A percentile compares a stretch with the other conserved stretches of the same genome.
phyloP scores from a whole-genome alignment of 2,888 invertebrate genomes.

The Caenorhabditis sulstoni region DNA sequence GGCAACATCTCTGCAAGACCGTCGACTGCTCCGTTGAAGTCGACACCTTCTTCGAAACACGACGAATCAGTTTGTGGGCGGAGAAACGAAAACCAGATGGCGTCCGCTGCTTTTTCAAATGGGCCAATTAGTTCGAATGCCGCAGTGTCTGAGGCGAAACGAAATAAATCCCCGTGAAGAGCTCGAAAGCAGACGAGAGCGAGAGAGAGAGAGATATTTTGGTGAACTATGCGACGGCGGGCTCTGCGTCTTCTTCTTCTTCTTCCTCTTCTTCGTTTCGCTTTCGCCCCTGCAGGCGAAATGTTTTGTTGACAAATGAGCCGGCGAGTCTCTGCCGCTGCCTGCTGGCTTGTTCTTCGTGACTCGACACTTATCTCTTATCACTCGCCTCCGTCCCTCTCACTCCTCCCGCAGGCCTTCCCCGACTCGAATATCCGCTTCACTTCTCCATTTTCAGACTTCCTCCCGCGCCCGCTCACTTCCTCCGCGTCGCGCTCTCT shows the following conservation, averaged over 20 bases:
- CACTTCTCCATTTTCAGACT: neutral
- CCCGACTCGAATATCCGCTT: neutral
- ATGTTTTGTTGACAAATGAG: constrained; percentile 37
- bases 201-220: constrained; percentile 3
- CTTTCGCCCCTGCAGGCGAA: constrained; percentile 1
- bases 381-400: constrained; percentile 31
- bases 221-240: neutral
- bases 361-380: constrained; percentile 42
- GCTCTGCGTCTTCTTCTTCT: no score
- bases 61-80: no score
- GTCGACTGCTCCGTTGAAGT: neutral
- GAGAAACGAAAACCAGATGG: no score
- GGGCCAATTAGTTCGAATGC: no score
- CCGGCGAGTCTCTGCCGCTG: constrained; percentile 2
- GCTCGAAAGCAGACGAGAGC: constrained; percentile 5
- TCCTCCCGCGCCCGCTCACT: no score
- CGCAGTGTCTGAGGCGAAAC: neutral
- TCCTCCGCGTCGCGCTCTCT: neutral
- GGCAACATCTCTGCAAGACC: no score
- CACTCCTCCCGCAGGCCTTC: constrained; percentile 1
- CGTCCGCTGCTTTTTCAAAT: no score
- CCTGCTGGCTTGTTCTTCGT: constrained; percentile 28
- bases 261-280: constrained; percentile 5
- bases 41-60: neutral
- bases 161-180: neutral